Conservation (phyloP, 2,797 vertebrate species). For the Lepus townsendii region DNA sequence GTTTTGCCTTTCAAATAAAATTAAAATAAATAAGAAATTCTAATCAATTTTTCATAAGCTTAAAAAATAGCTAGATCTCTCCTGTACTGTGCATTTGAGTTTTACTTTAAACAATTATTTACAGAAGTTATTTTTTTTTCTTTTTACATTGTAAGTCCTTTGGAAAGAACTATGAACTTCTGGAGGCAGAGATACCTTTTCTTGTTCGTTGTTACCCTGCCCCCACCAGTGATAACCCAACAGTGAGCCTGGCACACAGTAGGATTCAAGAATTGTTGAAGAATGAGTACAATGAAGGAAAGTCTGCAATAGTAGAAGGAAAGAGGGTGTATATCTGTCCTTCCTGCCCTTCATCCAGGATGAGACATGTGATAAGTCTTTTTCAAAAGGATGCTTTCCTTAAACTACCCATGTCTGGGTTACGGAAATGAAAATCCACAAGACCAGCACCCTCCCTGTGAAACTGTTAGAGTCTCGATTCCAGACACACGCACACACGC, state of each 20-base stretch:
- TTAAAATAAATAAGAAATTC: no score
- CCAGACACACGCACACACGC: background rate
- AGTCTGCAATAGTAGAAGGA: slow-evolving; percentile 42
- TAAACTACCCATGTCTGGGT: slow-evolving; percentile 58
- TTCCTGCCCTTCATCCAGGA: slow-evolving; percentile 54
- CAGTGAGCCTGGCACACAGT: background rate
- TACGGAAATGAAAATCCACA: slow-evolving; percentile 72
- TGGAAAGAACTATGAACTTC: background rate
- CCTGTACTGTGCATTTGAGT: background rate
- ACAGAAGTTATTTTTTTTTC: background rate
- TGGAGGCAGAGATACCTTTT: slow-evolving; percentile 16
- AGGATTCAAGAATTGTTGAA: slow-evolving; percentile 34
- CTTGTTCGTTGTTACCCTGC: background rate
- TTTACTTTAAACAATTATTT: slow-evolving; percentile 55
- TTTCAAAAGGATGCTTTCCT: slow-evolving; percentile 65
- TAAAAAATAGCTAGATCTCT: no score
- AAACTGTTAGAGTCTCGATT: slow-evolving; percentile 48
- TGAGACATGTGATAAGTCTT: slow-evolving; percentile 61
- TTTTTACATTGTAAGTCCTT: background rate
- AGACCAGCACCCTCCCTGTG: background rate
- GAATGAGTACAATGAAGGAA: slow-evolving; percentile 51
- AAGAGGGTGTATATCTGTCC: slow-evolving; percentile 58
- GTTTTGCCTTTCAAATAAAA: no score
- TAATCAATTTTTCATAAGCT: no score
- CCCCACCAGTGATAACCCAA: background rate